These are phyloP conservation scores for Pristionchus japonicus DNA, from an alignment of 2,888 invertebrate genomes.

Conservation along the genomic window DNA sequence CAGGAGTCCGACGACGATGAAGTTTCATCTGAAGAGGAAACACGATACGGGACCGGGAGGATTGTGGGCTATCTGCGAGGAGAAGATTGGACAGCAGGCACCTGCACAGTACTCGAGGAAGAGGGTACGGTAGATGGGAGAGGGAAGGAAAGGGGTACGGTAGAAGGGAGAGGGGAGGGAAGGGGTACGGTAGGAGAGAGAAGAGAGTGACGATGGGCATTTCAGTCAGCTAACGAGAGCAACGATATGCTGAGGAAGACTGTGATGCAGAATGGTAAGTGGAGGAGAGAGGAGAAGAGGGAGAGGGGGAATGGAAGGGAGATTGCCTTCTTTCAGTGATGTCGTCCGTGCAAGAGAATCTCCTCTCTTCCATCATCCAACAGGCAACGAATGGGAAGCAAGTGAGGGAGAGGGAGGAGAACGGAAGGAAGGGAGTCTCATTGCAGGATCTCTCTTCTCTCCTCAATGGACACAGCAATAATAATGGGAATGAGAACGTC, in stretches of 20 bases:
- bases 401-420: too few species aligned
- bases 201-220: background rate
- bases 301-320: background rate
- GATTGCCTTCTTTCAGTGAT: slow-evolving; percentile 39
- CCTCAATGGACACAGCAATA: background rate
- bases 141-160: background rate
- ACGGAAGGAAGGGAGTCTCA: too few species aligned
- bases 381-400: slow-evolving; percentile 52
- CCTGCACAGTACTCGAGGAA: slow-evolving; percentile 62
- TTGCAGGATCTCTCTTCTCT: slow-evolving; percentile 13
- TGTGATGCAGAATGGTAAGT: slow-evolving; percentile 44
- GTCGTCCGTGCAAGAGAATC: slow-evolving; percentile 56
- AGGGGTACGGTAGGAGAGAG: background rate
- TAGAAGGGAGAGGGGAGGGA: background rate
- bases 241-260: slow-evolving; percentile 33
- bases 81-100: slow-evolving; percentile 65
- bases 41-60: slow-evolving; percentile 67
- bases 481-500: slow-evolving; percentile 6
- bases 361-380: slow-evolving; percentile 57
- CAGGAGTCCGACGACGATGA: slow-evolving; percentile 67
- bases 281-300: background rate
- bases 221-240: slow-evolving; percentile 6
- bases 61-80: slow-evolving; percentile 66
- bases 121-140: background rate
- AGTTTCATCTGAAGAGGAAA: slow-evolving; percentile 66